Percentiles rank a stretch among this genome's conserved stretches.
Conservation (phyloP, 2,888 invertebrate genomes). For the Eilema griseolum region DNA sequence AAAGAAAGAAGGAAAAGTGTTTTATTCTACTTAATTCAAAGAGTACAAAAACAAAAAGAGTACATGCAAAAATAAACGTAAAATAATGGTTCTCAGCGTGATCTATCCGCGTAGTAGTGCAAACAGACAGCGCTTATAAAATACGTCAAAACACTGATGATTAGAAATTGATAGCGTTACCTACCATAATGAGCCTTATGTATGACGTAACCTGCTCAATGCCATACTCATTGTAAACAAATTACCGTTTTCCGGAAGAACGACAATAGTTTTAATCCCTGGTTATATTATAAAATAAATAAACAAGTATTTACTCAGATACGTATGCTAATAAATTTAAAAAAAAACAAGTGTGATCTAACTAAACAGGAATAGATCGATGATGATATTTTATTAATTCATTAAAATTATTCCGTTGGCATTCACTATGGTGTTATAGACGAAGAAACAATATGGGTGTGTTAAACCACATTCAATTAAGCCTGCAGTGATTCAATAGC, state of each 20-base stretch:
- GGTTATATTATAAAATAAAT: conserved; percentile 3
- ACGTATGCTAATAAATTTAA: not conserved
- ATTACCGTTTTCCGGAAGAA: conserved; percentile 11
- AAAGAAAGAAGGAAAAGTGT: no score
- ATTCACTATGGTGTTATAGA: not conserved
- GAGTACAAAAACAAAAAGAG: no score
- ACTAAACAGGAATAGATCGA: conserved; percentile 7
- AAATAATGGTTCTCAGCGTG: no score
- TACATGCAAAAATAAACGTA: no score
- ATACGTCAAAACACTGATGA: not conserved
- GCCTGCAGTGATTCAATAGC: conserved; percentile 57
- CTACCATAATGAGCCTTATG: conserved; percentile 14
- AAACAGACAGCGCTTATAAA: no score
- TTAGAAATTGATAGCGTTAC: conserved; percentile 16
- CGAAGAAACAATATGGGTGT: conserved; percentile 34
- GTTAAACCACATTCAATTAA: conserved; percentile 51
- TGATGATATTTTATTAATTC: not conserved
- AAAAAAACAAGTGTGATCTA: not conserved
- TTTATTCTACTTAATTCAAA: no score
- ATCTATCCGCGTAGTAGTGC: no score
- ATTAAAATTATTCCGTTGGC: not conserved
- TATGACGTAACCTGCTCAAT: conserved; percentile 23
- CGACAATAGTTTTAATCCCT: not conserved
- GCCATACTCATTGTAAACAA: conserved; percentile 22
- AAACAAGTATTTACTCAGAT: not conserved